Percentiles rank a stretch among this genome's conserved stretches.
Evolutionary conservation across 2,113 vertebrate genomes (phyloP).

Genomic region (Lathamus discolor): DNA sequence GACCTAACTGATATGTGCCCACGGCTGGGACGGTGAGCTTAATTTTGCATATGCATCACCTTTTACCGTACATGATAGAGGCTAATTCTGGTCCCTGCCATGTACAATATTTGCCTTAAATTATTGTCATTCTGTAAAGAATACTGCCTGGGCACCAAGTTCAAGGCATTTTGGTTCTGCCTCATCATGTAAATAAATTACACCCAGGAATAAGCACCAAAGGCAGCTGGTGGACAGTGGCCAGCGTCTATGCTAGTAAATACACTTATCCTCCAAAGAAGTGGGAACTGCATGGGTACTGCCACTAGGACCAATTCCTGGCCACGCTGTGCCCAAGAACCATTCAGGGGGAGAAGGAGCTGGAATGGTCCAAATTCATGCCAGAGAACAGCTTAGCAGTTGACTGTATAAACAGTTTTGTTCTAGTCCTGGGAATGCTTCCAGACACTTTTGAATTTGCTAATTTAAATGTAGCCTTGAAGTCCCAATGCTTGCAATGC

Average conservation of each 20-base stretch:
- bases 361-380: not conserved
- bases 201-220: not conserved
- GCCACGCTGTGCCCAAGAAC: not conserved
- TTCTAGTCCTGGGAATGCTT: slow-evolving; percentile 38
- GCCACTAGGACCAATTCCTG: not conserved
- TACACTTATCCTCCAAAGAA: not conserved
- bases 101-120: not conserved
- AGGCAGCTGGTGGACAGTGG: not conserved
- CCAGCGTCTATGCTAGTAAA: not conserved
- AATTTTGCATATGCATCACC: not conserved
- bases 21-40: not conserved
- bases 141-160: not conserved
- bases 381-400: slow-evolving; percentile 15
- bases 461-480: slow-evolving; percentile 57
- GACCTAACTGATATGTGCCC: not conserved
- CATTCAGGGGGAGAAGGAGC: not conserved
- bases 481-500: slow-evolving; percentile 22
- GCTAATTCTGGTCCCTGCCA: not conserved
- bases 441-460: slow-evolving; percentile 49
- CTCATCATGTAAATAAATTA: not conserved
- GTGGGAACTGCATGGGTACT: not conserved
- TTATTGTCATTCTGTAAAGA: not conserved
- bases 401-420: slow-evolving; percentile 51
- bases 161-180: not conserved
- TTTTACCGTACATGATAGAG: not conserved